phyloP scores from a whole-genome alignment of 2,888 invertebrate species.

The Eupithecia insigniata region DNA sequence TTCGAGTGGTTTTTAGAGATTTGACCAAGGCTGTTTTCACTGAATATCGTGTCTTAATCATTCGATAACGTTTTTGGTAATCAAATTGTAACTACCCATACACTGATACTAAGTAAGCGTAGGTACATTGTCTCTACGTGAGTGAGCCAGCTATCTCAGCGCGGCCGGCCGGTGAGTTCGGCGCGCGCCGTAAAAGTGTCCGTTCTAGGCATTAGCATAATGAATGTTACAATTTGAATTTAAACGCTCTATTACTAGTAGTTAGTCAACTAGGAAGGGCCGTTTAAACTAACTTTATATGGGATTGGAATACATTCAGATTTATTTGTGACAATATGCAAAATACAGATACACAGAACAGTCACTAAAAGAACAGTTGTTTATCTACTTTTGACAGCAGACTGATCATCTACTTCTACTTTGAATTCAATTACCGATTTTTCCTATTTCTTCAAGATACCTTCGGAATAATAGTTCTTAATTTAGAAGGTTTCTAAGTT shows the following conservation, averaged over 20 bases:
- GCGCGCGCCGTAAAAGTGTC: conserved; percentile 43
- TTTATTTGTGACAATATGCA: background rate
- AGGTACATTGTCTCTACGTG: too few relatives aligned
- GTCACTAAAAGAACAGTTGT: too few relatives aligned
- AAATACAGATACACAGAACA: background rate
- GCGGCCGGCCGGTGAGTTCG: conserved; percentile 18
- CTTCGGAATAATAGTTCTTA: background rate
- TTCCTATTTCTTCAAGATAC: background rate
- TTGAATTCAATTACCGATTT: background rate
- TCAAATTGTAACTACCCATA: too few relatives aligned
- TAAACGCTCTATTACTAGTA: conserved; percentile 24
- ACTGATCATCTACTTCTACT: background rate
- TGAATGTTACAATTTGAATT: conserved; percentile 46
- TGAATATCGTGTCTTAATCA: too few relatives aligned
- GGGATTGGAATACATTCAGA: background rate
- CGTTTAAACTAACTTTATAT: background rate
- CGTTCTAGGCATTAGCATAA: conserved; percentile 44
- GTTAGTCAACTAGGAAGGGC: background rate
- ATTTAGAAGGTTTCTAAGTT: background rate
- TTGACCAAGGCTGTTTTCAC: too few relatives aligned
- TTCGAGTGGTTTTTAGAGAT: too few relatives aligned
- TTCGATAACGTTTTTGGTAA: too few relatives aligned
- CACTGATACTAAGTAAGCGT: too few relatives aligned
- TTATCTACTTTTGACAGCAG: background rate
- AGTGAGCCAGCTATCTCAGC: background rate